Percentiles rank a stretch among this genome's conserved stretches.
These are phyloP conservation scores for Anaspis maculata DNA, from an alignment of 2,888 invertebrate genomes.

Conservation along the genomic window DNA sequence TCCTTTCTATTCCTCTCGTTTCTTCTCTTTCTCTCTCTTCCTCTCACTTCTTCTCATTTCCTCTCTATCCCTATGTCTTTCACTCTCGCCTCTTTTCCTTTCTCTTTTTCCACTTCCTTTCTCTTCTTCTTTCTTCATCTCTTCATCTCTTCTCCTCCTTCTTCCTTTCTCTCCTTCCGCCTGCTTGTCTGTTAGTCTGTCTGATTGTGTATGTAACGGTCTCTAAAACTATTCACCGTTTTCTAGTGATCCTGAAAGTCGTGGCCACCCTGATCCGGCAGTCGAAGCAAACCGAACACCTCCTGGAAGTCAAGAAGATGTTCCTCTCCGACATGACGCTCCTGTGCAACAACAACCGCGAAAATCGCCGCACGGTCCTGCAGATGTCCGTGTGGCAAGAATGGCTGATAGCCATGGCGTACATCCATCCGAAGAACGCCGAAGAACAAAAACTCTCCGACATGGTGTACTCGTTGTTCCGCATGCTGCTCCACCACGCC, in stretches of 20 bases:
- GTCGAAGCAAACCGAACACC: constrained; percentile 87
- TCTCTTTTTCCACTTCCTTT: too few species aligned
- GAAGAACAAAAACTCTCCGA: constrained; percentile 96
- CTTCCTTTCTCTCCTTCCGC: neutral
- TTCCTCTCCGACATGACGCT: constrained; percentile 98
- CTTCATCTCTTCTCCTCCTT: too few species aligned
- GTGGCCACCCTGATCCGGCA: constrained; percentile 94
- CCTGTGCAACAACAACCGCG: constrained; percentile 92
- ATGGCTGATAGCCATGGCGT: constrained; percentile 98
- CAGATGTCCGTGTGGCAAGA: constrained; percentile 99
- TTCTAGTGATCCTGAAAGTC: constrained; percentile 94
- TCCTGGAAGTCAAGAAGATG: constrained; percentile 88
- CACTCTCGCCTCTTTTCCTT: too few species aligned
- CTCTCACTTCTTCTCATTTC: too few species aligned
- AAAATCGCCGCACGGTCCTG: constrained; percentile 92
- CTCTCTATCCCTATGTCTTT: too few species aligned
- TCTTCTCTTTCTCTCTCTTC: too few species aligned
- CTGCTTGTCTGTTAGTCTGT: too few species aligned
- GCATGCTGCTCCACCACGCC: constrained; percentile 96
- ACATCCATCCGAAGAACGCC: constrained; percentile 91
- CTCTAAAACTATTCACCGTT: too few species aligned
- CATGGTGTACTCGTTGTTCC: constrained; percentile 95
- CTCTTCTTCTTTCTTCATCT: too few species aligned
- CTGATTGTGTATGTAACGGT: too few species aligned
- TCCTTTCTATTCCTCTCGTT: too few species aligned